Evolutionary conservation across 1,140 invertebrate genomes (phyloP).

Genomic region (Lepidurus packardi): DNA sequence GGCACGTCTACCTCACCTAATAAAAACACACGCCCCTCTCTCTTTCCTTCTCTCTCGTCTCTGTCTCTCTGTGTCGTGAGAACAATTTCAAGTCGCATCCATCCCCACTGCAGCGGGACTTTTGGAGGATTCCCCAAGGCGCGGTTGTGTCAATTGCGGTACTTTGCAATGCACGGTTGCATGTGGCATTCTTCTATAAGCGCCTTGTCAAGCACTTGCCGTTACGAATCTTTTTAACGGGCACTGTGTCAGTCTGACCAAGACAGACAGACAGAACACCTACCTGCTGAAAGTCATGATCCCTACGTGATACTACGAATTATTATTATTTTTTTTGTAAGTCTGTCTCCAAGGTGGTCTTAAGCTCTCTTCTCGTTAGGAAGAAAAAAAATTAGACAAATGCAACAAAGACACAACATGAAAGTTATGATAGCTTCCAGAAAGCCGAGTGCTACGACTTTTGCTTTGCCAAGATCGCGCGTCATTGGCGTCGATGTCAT

Average conservation of each 20-base stretch:
- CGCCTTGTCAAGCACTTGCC: neutral
- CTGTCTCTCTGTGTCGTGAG: neutral
- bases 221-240: neutral
- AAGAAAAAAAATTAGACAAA: too few species aligned
- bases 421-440: too few species aligned
- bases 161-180: conserved; percentile 17
- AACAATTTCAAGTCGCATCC: conserved; percentile 11
- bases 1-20: conserved; percentile 14
- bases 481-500: too few species aligned
- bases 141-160: conserved; percentile 13
- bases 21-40: neutral
- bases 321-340: too few species aligned
- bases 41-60: neutral
- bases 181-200: neutral
- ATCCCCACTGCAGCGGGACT: conserved; percentile 8
- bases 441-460: too few species aligned
- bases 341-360: too few species aligned
- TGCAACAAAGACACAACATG: too few species aligned
- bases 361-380: too few species aligned
- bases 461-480: too few species aligned
- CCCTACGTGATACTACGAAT: neutral
- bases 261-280: neutral
- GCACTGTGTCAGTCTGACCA: conserved; percentile 2
- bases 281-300: neutral
- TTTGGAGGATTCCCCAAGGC: neutral